Conservation (phyloP, 2,888 invertebrate genomes). For the Cryptosula pallasiana region DNA sequence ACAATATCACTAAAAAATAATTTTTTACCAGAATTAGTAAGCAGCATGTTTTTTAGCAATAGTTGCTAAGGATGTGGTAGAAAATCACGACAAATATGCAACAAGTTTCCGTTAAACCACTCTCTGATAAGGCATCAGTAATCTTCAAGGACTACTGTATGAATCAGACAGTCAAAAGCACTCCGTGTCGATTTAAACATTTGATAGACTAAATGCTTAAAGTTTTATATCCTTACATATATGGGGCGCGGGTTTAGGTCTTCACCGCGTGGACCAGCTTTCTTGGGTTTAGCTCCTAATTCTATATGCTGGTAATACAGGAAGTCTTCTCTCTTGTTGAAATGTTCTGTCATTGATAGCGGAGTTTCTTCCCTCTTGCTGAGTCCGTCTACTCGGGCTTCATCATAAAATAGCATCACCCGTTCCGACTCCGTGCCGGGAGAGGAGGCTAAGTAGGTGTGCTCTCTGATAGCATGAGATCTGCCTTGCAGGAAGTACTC, state of each 20-base stretch:
- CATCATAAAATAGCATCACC: slow-evolving; percentile 59
- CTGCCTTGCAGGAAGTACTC: slow-evolving; percentile 49
- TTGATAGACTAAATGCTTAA: too few relatives aligned
- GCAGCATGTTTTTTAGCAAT: too few relatives aligned
- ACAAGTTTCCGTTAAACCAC: too few relatives aligned
- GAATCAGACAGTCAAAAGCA: too few relatives aligned
- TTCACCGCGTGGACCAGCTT: slow-evolving; percentile 48
- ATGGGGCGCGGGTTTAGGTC: slow-evolving; percentile 36
- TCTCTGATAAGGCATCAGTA: too few relatives aligned
- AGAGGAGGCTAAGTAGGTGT: slow-evolving; percentile 44
- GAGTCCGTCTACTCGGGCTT: slow-evolving; percentile 68
- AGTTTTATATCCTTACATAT: slow-evolving; percentile 33
- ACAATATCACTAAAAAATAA: too few relatives aligned
- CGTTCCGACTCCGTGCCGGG: slow-evolving; percentile 56
- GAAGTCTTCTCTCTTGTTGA: slow-evolving; percentile 47
- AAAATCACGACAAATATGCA: too few relatives aligned
- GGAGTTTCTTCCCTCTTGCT: slow-evolving; percentile 50
- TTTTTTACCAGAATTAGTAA: too few relatives aligned
- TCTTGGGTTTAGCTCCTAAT: slow-evolving; percentile 48
- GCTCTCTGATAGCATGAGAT: slow-evolving; percentile 47
- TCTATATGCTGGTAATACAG: slow-evolving; percentile 47
- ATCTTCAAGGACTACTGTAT: too few relatives aligned
- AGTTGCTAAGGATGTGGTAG: too few relatives aligned
- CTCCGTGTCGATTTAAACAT: too few relatives aligned
- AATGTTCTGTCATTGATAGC: slow-evolving; percentile 50